These are phyloP conservation scores for Spongilla lacustris DNA, from an alignment of 37 sponge, comb jelly and placozoan genomes.

Conservation along the genomic window DNA sequence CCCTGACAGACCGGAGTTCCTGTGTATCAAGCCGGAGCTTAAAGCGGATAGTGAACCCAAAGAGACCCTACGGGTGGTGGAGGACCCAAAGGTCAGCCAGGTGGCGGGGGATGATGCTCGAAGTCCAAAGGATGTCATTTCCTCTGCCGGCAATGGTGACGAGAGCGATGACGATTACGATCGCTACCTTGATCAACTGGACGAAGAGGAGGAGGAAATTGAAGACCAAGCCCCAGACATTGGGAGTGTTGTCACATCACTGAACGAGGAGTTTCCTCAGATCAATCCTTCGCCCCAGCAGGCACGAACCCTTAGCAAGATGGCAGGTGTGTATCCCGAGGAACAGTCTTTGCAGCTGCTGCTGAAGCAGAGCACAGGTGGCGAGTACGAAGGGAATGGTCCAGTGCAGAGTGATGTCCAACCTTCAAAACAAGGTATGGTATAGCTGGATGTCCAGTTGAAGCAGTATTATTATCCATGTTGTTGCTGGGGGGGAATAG, in stretches of 20 bases:
- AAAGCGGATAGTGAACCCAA: background rate
- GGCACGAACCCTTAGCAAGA: background rate
- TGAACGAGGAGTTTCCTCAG: conserved; percentile 66
- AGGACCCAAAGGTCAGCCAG: background rate
- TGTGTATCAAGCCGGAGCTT: background rate
- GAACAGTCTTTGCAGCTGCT: background rate
- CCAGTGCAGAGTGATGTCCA: background rate
- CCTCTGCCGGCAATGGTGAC: conserved; percentile 1
- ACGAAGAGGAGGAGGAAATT: conserved; percentile 54
- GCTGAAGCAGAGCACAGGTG: background rate
- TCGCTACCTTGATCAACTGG: conserved; percentile 59
- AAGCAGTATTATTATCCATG: background rate
- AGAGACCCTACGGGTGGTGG: background rate
- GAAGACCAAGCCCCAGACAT: background rate
- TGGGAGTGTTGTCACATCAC: conserved; percentile 6
- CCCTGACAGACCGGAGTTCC: background rate
- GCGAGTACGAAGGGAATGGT: background rate
- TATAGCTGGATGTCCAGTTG: background rate
- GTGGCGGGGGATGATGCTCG: background rate
- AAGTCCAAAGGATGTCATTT: background rate
- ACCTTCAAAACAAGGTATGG: background rate
- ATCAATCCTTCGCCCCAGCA: background rate
- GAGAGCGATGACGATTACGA: conserved; percentile 49
- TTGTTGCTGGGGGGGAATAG: conserved; percentile 4
- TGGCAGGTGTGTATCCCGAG: background rate